phyloP scores from a whole-genome alignment of 2,113 vertebrate genomes.

The Phaethon lepturus region DNA sequence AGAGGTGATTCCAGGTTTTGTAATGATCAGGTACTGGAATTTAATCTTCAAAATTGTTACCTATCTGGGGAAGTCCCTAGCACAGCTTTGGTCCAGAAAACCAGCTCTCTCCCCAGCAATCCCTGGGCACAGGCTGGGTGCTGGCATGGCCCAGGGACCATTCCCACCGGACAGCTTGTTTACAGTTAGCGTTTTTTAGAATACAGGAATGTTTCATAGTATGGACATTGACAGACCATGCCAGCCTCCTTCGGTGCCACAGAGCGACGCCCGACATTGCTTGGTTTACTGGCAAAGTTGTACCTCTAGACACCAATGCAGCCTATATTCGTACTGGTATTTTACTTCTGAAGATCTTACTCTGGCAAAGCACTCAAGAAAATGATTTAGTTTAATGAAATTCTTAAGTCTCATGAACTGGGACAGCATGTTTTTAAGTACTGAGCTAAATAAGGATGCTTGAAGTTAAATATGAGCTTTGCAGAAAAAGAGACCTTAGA shows the following conservation, averaged over 20 bases:
- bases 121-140: background rate
- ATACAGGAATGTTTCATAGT: background rate
- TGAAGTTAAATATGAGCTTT: background rate
- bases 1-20: background rate
- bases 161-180: background rate
- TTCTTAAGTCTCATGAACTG: background rate
- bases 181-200: background rate
- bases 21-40: background rate
- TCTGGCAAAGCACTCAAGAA: background rate
- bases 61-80: background rate
- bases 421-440: background rate
- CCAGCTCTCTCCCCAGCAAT: background rate
- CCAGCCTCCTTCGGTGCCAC: background rate
- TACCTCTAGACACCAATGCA: background rate
- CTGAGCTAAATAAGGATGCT: conserved; percentile 1
- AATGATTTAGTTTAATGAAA: background rate
- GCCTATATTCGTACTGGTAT: background rate
- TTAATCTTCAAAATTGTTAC: background rate
- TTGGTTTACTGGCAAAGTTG: background rate
- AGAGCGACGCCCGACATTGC: background rate
- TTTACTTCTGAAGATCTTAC: background rate
- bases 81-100: background rate
- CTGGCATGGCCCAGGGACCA: no score
- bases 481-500: background rate
- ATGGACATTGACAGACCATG: background rate